These are phyloP conservation scores for Lycodopsis pacificus DNA, from an alignment of 2,797 vertebrate species.

Conservation along the genomic window DNA sequence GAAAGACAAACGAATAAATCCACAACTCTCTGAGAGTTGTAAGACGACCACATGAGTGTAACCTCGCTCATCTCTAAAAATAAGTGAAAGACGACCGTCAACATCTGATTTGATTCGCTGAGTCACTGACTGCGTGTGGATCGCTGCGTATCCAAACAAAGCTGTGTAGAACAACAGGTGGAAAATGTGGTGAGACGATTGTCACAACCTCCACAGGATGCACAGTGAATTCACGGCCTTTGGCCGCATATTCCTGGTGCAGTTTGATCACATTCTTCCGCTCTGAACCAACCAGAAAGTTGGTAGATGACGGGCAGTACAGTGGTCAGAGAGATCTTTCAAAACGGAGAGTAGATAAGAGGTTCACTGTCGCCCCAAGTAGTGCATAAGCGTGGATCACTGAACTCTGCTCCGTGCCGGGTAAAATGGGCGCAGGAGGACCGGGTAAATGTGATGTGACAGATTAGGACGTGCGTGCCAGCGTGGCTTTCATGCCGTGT, in stretches of 20 bases:
- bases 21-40: not conserved
- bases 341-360: constrained; percentile 14
- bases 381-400: constrained; percentile 32
- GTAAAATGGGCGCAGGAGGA: constrained; percentile 30
- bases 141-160: not conserved
- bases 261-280: not conserved
- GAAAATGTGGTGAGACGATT: constrained; percentile 8
- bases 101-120: not conserved
- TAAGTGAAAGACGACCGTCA: not conserved
- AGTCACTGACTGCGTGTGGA: not conserved
- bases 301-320: not conserved
- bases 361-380: constrained; percentile 23
- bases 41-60: not conserved
- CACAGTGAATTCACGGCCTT: not conserved
- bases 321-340: constrained; percentile 11
- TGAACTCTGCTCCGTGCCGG: constrained; percentile 30
- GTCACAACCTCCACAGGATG: constrained; percentile 3
- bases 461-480: constrained; percentile 71
- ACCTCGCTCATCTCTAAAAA: not conserved
- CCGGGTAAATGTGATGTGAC: constrained; percentile 72
- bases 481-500: constrained; percentile 66
- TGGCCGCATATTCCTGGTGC: not conserved
- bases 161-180: not conserved
- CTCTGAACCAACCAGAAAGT: constrained; percentile 6
- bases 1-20: not conserved